These are phyloP conservation scores for Linyphia triangularis DNA, from an alignment of 2,888 invertebrate species.

Conservation along the genomic window DNA sequence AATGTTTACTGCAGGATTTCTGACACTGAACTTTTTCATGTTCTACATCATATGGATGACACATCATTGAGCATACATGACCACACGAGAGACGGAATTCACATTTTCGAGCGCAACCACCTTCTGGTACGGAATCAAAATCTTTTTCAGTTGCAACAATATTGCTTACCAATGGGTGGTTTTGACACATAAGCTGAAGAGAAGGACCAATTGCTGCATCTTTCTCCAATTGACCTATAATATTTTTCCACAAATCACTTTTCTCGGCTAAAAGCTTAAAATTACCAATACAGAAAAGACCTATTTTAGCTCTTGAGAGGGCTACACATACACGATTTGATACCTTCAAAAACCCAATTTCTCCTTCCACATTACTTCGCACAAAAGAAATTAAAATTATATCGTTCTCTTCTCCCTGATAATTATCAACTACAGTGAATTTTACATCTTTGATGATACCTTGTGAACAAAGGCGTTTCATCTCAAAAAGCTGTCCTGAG, in stretches of 20 bases:
- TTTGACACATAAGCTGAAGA: constrained; percentile 69
- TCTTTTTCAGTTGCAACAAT: constrained; percentile 58
- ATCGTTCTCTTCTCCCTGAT: constrained; percentile 78
- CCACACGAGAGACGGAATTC: constrained; percentile 79
- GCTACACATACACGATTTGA: constrained; percentile 78
- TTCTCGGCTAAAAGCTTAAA: constrained; percentile 58
- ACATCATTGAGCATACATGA: constrained; percentile 79
- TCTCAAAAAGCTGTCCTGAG: constrained; percentile 78
- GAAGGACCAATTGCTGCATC: constrained; percentile 60
- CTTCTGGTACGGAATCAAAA: constrained; percentile 68
- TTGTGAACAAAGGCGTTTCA: constrained; percentile 64
- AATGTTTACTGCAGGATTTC: constrained; percentile 49
- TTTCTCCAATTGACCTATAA: constrained; percentile 35
- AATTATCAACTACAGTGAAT: constrained; percentile 77
- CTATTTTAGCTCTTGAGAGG: constrained; percentile 76
- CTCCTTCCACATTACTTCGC: constrained; percentile 77
- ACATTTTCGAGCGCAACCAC: constrained; percentile 79
- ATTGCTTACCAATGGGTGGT: constrained; percentile 59
- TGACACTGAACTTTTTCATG: constrained; percentile 52
- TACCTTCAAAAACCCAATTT: constrained; percentile 78
- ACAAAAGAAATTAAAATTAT: constrained; percentile 78
- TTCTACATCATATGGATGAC: constrained; percentile 66
- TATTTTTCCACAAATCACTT: constrained; percentile 70
- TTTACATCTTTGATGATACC: constrained; percentile 35
- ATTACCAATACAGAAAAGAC: constrained; percentile 76